Evolutionary conservation across 2,888 invertebrate genomes (phyloP).

Genomic region (Sinopyrophorus schimmeli): DNA sequence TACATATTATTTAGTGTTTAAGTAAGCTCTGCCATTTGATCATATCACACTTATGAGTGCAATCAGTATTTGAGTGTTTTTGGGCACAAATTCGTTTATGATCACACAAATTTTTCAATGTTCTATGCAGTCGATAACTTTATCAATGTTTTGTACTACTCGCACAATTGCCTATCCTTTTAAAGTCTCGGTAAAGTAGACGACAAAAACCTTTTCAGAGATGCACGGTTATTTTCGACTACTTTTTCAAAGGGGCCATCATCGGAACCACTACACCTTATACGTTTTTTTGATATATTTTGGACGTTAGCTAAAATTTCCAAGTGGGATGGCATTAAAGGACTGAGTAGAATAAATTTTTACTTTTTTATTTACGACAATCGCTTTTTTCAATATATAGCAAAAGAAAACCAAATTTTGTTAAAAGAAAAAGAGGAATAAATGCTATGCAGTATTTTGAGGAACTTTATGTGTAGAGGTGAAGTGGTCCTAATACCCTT

Average conservation of each 20-base stretch:
- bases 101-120: constrained; percentile 17
- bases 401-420: not conserved
- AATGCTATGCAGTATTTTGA: too few species aligned
- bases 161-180: constrained; percentile 30
- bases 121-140: constrained; percentile 28
- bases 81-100: constrained; percentile 19
- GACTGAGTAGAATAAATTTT: not conserved
- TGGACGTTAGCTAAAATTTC: too few species aligned
- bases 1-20: constrained; percentile 28
- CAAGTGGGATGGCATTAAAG: not conserved
- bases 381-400: not conserved
- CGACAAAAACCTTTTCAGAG: not conserved
- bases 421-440: not conserved
- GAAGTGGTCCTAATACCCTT: constrained; percentile 19
- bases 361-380: not conserved
- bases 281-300: not conserved
- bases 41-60: constrained; percentile 28
- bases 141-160: constrained; percentile 30
- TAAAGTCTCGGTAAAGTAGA: constrained; percentile 13
- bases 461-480: constrained; percentile 15
- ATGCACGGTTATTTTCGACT: constrained; percentile 7
- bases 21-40: constrained; percentile 18
- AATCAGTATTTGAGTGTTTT: constrained; percentile 28
- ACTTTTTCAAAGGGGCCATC: constrained; percentile 15
- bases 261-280: constrained; percentile 10